These are phyloP conservation scores for Patella pellucida DNA, from an alignment of 2,888 invertebrate species.

Conservation along the genomic window DNA sequence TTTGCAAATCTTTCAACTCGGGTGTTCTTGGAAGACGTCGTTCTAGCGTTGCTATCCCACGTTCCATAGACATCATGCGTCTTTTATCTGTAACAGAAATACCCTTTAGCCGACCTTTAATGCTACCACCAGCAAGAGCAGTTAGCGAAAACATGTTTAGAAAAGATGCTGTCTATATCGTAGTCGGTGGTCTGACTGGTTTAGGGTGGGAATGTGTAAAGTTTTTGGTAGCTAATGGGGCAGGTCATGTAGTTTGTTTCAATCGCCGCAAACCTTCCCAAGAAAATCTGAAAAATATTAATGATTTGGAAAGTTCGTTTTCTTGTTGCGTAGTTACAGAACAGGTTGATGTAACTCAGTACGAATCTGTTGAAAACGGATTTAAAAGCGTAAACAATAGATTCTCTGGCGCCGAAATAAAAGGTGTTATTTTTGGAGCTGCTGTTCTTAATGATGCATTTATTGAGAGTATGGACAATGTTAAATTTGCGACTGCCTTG, in stretches of 20 bases:
- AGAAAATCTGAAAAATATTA: constrained; percentile 24
- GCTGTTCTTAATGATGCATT: constrained; percentile 43
- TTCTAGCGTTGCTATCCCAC: no score
- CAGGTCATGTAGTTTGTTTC: constrained; percentile 38
- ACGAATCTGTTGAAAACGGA: constrained; percentile 30
- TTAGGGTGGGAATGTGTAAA: constrained; percentile 48
- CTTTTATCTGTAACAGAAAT: no score
- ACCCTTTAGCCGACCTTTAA: no score
- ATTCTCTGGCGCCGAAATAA: constrained; percentile 28
- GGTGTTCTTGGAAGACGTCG: no score
- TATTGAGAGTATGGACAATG: constrained; percentile 34
- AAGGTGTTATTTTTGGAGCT: constrained; percentile 55
- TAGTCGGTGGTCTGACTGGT: constrained; percentile 49
- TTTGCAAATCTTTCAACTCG: no score
- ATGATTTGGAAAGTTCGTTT: constrained; percentile 23
- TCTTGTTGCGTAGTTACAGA: constrained; percentile 33
- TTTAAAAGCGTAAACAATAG: constrained; percentile 29
- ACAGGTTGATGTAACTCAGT: constrained; percentile 44
- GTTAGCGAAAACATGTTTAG: constrained; percentile 25
- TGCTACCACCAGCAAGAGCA: not conserved
- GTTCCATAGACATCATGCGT: no score
- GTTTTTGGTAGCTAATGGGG: constrained; percentile 37
- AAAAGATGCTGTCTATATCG: constrained; percentile 35
- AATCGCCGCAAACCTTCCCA: constrained; percentile 30
- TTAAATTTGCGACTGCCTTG: constrained; percentile 37